phyloP scores from a whole-genome alignment of 1,140 invertebrate genomes.

The Brachionus paranguensis region DNA sequence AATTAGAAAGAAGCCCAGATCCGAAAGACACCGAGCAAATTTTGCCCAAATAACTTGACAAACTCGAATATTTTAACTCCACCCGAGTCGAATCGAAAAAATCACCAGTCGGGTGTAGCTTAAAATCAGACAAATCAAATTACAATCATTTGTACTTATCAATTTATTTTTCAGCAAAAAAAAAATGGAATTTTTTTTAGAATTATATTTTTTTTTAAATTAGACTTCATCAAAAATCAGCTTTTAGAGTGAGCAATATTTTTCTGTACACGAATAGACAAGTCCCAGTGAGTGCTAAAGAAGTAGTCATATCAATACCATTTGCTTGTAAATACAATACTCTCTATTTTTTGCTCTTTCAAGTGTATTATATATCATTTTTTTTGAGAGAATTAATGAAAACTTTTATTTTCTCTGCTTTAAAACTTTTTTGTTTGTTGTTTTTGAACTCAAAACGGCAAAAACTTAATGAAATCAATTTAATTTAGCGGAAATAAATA shows the following conservation, averaged over 20 bases:
- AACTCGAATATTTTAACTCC: not conserved
- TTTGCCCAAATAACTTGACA: not conserved
- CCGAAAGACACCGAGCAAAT: conserved; percentile 18
- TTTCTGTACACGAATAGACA: not conserved
- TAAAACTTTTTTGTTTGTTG: not conserved
- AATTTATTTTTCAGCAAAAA: not conserved
- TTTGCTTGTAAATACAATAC: not conserved
- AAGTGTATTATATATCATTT: not conserved
- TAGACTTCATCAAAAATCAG: not conserved
- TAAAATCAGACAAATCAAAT: not conserved
- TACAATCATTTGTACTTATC: not conserved
- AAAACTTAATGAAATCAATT: not conserved
- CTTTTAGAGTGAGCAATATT: not conserved
- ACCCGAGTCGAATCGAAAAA: conserved; percentile 37
- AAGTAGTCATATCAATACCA: not conserved
- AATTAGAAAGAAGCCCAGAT: conserved; percentile 18
- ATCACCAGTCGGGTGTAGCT: not conserved
- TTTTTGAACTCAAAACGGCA: not conserved
- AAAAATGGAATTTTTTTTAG: not conserved
- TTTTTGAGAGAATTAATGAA: not conserved
- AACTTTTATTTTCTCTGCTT: not conserved
- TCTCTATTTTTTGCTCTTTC: not conserved
- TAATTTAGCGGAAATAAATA: conserved; percentile 21
- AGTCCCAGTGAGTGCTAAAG: not conserved
- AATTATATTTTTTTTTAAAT: not conserved